Base-by-base conservation (phyloP, 1,140 invertebrate genomes). In the Trinorchestia longiramus region DNA sequence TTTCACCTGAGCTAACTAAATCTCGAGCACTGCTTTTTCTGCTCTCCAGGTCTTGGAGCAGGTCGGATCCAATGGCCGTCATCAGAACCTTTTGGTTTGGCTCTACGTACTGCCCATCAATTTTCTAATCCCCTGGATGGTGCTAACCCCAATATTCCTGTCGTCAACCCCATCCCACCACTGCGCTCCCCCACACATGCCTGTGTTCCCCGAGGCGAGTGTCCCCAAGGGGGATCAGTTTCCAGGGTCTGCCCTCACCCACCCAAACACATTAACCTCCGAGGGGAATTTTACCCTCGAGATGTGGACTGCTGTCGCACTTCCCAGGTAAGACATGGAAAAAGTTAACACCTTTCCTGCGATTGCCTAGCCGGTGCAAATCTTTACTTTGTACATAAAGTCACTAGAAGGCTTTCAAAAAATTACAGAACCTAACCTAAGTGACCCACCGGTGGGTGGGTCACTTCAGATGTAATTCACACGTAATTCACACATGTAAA, bases 101-200 rank as follows among this genome's bases (percentile, higher is more conserved):
- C 77, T 96, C n/a, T 96, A 91, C 87, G 96, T 96, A n/a, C 87
- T 96, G 92, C 96, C 96, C 0, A 43, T 96, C n/a, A 96, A 96
- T 95, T 96, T 96, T 77, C 40, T 96, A 41, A 96, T 96, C 42
- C 96, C 96, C 4, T 96, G 96, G 96, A 90, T 96, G 77, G 96
- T 95, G n/a, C 96, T 96, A 19, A 43, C 45, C 42, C 96, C 96
- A 42, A 96, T 96, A 53, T 96, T 96, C 77, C 96, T 96, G 96
- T 95, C 95, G 0, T 96, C 96, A 43, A 96, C 96, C 15, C 96
- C 96, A 36, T 36, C 43, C 40, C 96, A 96, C 92, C 96, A 96
- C 96, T 96, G 96, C 44, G 95, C 96, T 23, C 95, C 96, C 28
- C 96, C 96, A 87, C 94, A 91, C 43, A 11, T 17, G 40, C 17